phyloP scores from a whole-genome alignment of 1,140 invertebrate genomes.

The Pseudomyrmex dendroicus region DNA sequence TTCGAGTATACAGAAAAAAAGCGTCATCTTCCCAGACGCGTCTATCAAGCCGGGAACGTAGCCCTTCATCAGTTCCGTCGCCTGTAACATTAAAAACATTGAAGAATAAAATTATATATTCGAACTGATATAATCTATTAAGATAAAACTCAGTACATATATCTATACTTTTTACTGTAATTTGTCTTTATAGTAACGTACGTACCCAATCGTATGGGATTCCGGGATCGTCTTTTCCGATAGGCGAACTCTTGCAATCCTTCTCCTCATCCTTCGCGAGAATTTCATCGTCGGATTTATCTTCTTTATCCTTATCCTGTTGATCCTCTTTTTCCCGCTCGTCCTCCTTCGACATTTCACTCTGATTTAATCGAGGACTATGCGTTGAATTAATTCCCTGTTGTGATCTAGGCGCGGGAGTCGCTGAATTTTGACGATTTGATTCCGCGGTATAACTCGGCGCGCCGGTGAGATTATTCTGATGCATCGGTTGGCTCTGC shows the following conservation, averaged over 20 bases:
- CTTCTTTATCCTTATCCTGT: slow-evolving; percentile 86
- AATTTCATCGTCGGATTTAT: slow-evolving; percentile 82
- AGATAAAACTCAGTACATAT: not conserved
- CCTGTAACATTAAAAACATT: slow-evolving; percentile 84
- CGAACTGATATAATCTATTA: too few relatives aligned
- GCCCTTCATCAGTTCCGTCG: slow-evolving; percentile 93
- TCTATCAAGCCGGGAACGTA: slow-evolving; percentile 96
- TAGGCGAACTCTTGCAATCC: slow-evolving; percentile 84
- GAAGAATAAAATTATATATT: too few relatives aligned
- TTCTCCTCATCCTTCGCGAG: slow-evolving; percentile 82
- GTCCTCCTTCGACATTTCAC: slow-evolving; percentile 75
- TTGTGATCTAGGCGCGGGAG: slow-evolving; percentile 55
- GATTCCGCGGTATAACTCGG: slow-evolving; percentile 67
- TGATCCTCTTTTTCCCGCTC: slow-evolving; percentile 81
- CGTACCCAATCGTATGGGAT: slow-evolving; percentile 93
- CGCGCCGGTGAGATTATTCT: slow-evolving; percentile 63
- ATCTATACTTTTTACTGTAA: not conserved
- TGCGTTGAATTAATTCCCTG: slow-evolving; percentile 60
- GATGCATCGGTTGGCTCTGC: slow-evolving; percentile 73
- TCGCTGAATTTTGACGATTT: slow-evolving; percentile 63
- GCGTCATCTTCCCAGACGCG: slow-evolving; percentile 97
- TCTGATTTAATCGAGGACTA: slow-evolving; percentile 76
- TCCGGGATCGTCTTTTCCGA: slow-evolving; percentile 89
- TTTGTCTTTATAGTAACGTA: slow-evolving; percentile 62
- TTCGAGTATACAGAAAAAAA: slow-evolving; percentile 97